phyloP scores from a whole-genome alignment of 2,113 vertebrate species.

The Hippolais icterina region DNA sequence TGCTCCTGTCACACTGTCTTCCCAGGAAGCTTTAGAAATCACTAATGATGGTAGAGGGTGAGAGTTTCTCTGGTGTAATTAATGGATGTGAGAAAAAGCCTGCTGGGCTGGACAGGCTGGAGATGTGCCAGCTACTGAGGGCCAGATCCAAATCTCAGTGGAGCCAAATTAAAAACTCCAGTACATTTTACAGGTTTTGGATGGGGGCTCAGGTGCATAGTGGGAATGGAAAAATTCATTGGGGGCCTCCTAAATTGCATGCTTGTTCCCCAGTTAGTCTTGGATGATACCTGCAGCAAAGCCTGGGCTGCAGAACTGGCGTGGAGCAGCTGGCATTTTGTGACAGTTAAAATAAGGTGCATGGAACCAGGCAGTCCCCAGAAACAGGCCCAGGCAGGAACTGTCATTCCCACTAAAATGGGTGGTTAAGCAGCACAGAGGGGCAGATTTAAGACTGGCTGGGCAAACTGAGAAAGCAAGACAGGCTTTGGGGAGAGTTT shows the following conservation, averaged over 20 bases:
- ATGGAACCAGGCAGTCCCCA: neutral
- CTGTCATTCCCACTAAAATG: neutral
- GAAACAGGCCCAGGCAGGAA: neutral
- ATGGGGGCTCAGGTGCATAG: conserved; percentile 27
- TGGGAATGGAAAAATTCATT: neutral
- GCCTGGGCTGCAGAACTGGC: neutral
- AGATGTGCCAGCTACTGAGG: conserved; percentile 15
- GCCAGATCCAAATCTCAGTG: conserved; percentile 21
- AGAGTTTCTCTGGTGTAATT: conserved; percentile 48
- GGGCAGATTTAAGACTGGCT: neutral
- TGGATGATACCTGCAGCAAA: neutral
- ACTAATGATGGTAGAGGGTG: neutral
- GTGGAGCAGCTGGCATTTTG: neutral
- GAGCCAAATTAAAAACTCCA: conserved; percentile 2
- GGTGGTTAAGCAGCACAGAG: neutral
- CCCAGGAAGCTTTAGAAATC: conserved; percentile 27
- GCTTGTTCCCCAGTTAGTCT: neutral
- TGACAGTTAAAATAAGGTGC: neutral
- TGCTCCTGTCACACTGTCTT: neutral
- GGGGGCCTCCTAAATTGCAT: neutral
- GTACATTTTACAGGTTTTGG: neutral
- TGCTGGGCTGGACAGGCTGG: conserved; percentile 42
- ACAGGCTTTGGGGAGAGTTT: neutral
- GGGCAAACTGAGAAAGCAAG: neutral
- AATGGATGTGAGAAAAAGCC: conserved; percentile 47